Evolutionary conservation across 2,888 invertebrate species (phyloP), one percentile per base, ranked within the genome.

Genomic region (Halictus quadricinctus): DNA sequence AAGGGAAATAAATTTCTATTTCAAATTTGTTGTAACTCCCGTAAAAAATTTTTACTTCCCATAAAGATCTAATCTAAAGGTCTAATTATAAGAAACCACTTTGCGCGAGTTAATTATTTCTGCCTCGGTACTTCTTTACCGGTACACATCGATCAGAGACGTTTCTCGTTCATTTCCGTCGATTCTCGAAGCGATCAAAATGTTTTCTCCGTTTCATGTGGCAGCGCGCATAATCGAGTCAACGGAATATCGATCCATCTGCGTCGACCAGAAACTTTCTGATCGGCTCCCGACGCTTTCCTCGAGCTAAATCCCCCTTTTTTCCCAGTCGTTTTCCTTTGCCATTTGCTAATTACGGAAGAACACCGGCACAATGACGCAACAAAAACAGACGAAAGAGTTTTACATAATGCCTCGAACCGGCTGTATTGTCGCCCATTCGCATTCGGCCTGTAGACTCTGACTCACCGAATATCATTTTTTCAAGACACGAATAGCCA

Each of bases 281-380:
- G 64, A 72, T 86, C 50, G 80, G 58, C 76, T 50, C 41, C 79
- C 64, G 41, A 43, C 36, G 87, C 89, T 91, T 91, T 91, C 89
- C 86, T 89, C 83, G 8, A 72, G 79, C 81, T 80, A 88, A 91
- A 91, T 90, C 88, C 86, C 50, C 29, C 66, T 46, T 81, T 83
- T 77, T 36, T 36, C 36, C 72, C 64, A 66, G 12, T 50, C 76
- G 29, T n/a, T 70, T 86, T 79, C 46, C 54, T 29, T 41, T 21
- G 48, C 54, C 60, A 13, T n/a, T 72, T 29, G 74, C 15, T 86
- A 83, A 89, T 88, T 84, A 81, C 84, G 85, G 83, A 88, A 86
- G 76, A 89, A 74, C 41, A 58, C 70, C 29, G 41, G 1, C 13
- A 21, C 48, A 46, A 74, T 84, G 81, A 85, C 85, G 84, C 73